A percentile compares a stretch with the other conserved stretches of the same genome.
These are phyloP conservation scores for Anguilla obscura DNA, from an alignment of 2,797 vertebrate genomes.

Conservation along the genomic window DNA sequence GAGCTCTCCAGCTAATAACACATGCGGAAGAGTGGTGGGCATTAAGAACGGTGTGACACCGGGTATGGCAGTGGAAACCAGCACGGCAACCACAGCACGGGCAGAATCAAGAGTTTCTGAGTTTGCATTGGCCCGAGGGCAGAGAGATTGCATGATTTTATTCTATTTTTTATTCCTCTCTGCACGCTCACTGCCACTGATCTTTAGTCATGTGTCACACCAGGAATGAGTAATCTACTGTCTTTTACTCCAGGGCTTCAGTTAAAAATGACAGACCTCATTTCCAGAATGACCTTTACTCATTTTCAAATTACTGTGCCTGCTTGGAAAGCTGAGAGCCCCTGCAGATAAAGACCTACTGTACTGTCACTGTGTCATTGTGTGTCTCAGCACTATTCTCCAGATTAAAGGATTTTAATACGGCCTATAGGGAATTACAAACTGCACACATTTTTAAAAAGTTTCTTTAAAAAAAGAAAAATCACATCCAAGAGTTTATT, in stretches of 20 bases:
- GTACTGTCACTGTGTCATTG: constrained; percentile 24
- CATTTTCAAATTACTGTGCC: constrained; percentile 48
- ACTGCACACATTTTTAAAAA: constrained; percentile 20
- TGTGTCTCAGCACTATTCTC: constrained; percentile 28
- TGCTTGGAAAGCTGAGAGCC: constrained; percentile 28
- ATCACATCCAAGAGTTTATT: constrained; percentile 14
- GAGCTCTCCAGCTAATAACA: constrained; percentile 35
- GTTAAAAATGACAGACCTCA: constrained; percentile 44
- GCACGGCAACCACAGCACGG: neutral
- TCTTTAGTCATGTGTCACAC: constrained; percentile 44
- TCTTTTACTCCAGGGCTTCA: constrained; percentile 31
- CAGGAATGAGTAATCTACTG: constrained; percentile 43
- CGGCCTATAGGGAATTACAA: constrained; percentile 34
- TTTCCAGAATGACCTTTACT: constrained; percentile 53
- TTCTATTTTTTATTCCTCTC: constrained; percentile 31
- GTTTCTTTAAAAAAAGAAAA: constrained; percentile 27
- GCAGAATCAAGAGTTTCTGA: constrained; percentile 50
- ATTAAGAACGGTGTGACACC: constrained; percentile 27
- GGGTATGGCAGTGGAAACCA: constrained; percentile 38
- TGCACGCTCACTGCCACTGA: neutral
- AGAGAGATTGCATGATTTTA: constrained; percentile 17
- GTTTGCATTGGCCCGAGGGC: constrained; percentile 14
- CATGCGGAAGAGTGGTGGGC: constrained; percentile 29
- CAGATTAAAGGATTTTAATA: constrained; percentile 49
- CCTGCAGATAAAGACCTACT: constrained; percentile 34